Evolutionary conservation across 1,140 invertebrate species (phyloP).

Genomic region (Platyscapa corneri): DNA sequence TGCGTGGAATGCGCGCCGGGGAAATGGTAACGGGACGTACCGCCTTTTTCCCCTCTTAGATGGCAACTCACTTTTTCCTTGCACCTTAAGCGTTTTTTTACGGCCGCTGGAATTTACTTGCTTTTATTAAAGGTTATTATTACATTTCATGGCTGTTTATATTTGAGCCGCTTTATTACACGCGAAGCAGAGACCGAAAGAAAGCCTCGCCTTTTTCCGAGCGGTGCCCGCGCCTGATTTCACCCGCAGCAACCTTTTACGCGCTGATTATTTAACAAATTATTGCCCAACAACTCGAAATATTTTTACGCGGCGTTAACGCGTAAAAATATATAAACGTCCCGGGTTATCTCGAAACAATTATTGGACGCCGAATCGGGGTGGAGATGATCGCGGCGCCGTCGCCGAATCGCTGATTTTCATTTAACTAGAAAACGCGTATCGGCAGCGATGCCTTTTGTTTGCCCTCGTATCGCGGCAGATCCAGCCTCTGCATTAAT

Average conservation of each 20-base stretch:
- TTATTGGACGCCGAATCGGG: background rate
- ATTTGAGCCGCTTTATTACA: background rate
- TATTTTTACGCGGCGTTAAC: background rate
- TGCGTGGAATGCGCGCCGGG: constrained; percentile 22
- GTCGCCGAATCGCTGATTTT: background rate
- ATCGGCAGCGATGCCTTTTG: background rate
- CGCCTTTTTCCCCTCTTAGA: background rate
- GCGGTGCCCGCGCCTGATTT: background rate
- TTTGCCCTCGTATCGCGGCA: background rate
- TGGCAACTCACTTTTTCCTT: constrained; percentile 10
- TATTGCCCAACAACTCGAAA: background rate
- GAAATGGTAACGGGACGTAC: constrained; percentile 28
- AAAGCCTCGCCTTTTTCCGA: background rate
- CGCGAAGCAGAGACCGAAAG: background rate
- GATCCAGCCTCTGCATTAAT: background rate
- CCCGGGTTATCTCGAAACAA: background rate
- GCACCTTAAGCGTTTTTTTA: background rate
- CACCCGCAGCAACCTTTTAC: background rate
- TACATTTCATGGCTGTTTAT: constrained; percentile 18
- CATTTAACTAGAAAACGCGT: background rate
- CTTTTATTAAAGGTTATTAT: constrained; percentile 14
- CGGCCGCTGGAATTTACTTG: background rate
- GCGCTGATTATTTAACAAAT: constrained; percentile 24
- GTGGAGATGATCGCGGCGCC: background rate
- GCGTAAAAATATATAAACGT: background rate